Base-by-base conservation (phyloP, 2,113 vertebrate species). In the Crotalus helleri region DNA sequence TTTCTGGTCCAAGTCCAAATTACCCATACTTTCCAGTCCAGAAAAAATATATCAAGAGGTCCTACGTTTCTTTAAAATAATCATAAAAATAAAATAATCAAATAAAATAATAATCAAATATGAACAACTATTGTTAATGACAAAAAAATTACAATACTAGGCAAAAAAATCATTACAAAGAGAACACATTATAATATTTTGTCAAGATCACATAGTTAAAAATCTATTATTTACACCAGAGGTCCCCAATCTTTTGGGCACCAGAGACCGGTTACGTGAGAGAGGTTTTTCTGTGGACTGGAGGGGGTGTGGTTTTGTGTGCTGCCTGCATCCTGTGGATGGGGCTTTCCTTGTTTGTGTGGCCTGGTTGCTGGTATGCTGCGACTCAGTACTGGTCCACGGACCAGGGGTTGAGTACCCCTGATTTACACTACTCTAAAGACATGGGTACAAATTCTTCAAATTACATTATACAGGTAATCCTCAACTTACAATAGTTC, bases 201-300 rank as follows among this genome's bases (percentile, higher is more conserved):
- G 61, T 93, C 69, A 93, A 93, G 92, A 89, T 87, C 92, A 93
- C 8, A 24, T 86, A 93, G 86, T 81, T 85, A 69, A 93, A 46
- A 93, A 90, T 90, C 88, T 74, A 93, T 54, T 93, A 93, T 90
- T 90, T 90, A 51, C 49, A 51, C 49, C 49, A 51, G 49, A 51
- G 49, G 49, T 51, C 7, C 49, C 49, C 49, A 51, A 9, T 1
- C 49, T 49, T 49, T 49, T 49, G 49, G 49, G 49, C 49, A 49
- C 49, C 7, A 49, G 49, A 8, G 8, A 51, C 49, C 49, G 7
- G 49, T 51, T 51, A 51, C 8, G 49, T 51, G 49, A 51, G 49
- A 51, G 49, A 51, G 6, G 49, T 51, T 8, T 51, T 51, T 46
- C 49, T 51, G 49, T 51, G 49, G 49, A 51, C 49, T 7, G 49